Conservation (phyloP, 2,113 vertebrate species). For the Mixornis gularis region DNA sequence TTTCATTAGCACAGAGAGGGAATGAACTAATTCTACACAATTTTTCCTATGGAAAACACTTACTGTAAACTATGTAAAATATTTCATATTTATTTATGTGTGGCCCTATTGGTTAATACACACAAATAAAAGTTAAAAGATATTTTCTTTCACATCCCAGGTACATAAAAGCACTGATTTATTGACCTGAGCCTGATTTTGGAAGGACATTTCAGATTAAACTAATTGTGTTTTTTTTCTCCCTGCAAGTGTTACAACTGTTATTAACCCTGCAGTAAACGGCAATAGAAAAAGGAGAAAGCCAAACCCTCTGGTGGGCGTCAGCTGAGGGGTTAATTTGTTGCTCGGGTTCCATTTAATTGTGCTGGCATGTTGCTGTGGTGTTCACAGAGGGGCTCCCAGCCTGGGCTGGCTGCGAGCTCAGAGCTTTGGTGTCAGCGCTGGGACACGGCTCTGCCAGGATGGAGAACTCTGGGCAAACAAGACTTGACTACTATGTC, state of each 20-base stretch:
- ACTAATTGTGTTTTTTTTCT: background rate
- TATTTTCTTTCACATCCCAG: background rate
- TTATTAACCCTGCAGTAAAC: background rate
- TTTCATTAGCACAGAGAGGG: background rate
- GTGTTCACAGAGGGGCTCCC: background rate
- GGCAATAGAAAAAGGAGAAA: background rate
- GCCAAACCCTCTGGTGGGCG: background rate
- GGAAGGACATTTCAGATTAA: background rate
- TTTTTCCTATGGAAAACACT: conserved; percentile 5
- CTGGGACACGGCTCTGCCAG: background rate
- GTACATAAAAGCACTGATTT: background rate
- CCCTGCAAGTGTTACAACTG: background rate
- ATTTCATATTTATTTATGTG: background rate
- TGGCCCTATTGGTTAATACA: background rate
- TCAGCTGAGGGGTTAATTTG: conserved; percentile 32
- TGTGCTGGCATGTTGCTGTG: background rate
- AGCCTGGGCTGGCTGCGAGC: background rate
- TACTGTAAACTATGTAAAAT: background rate
- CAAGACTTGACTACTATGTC: conserved; percentile 39
- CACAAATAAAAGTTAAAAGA: background rate
- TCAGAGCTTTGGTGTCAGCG: background rate
- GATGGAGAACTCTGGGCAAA: background rate
- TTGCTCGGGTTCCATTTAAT: background rate
- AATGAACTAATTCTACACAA: background rate
- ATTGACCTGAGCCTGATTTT: background rate